phyloP scores from a whole-genome alignment of 1,140 invertebrate species.

The Euborellia annulipes region DNA sequence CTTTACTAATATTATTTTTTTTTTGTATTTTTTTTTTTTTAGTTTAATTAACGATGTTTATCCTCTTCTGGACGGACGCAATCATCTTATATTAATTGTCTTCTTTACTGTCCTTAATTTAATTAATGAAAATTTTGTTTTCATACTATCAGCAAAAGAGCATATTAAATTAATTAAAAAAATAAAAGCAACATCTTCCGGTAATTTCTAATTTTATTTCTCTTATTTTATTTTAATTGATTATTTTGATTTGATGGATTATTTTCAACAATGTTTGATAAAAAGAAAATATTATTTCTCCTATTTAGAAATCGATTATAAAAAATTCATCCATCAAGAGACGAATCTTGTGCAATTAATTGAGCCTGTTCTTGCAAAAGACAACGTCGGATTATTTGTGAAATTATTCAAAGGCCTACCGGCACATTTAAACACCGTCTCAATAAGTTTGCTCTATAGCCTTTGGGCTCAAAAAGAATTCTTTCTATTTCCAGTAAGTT shows the following conservation, averaged over 20 bases:
- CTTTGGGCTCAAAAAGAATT: constrained; percentile 9
- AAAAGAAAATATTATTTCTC: too few species aligned
- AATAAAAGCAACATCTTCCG: constrained; percentile 15
- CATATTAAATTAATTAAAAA: constrained; percentile 19
- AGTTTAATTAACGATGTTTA: constrained; percentile 13
- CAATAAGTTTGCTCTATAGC: background rate
- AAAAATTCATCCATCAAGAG: constrained; percentile 4
- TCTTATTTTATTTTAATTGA: background rate
- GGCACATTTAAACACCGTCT: background rate
- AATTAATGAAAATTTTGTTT: constrained; percentile 9
- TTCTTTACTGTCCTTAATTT: constrained; percentile 14
- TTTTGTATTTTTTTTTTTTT: constrained; percentile 4
- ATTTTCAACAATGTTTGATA: too few species aligned
- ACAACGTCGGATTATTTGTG: constrained; percentile 8
- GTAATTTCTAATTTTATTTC: constrained; percentile 6
- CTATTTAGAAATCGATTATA: constrained; percentile 12
- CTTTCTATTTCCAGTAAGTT: background rate
- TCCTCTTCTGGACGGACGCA: constrained; percentile 10
- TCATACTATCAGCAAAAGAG: constrained; percentile 13
- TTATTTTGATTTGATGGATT: too few species aligned
- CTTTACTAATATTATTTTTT: too few species aligned
- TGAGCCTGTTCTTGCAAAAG: constrained; percentile 5
- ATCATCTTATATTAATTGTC: constrained; percentile 12
- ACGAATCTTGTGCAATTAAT: constrained; percentile 6
- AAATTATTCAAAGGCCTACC: constrained; percentile 12